Percentiles rank a stretch among this genome's conserved stretches.
Conservation (phyloP, 2,797 vertebrate genomes). For the Zalophus californianus region DNA sequence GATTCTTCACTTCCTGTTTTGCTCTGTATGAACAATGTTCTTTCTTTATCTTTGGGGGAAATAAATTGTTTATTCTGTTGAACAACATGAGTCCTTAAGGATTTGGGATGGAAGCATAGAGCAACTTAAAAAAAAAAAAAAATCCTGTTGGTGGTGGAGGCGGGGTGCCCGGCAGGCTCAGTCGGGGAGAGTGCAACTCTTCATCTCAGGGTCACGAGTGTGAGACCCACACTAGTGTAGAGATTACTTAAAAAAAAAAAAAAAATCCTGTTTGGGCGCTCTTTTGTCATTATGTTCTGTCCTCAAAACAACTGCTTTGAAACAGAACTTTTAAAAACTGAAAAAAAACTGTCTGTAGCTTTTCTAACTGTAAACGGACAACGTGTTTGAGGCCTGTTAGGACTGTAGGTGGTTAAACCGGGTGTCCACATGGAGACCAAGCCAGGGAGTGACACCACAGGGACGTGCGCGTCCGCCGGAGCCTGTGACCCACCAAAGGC, state of each 20-base stretch:
- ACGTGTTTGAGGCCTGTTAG: not conserved
- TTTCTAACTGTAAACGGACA: not conserved
- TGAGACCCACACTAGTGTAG: not conserved
- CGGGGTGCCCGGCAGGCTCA: not conserved
- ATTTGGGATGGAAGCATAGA: not conserved
- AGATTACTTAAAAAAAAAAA: not conserved
- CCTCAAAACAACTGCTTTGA: not conserved
- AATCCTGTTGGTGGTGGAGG: not conserved
- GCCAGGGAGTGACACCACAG: rapidly evolving
- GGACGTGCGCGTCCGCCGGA: rapidly evolving
- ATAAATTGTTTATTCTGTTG: not conserved
- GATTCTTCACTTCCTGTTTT: not conserved
- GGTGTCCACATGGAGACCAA: not conserved
- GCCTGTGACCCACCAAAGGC: rapidly evolving
- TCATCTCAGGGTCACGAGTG: not conserved
- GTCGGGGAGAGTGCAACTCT: not conserved
- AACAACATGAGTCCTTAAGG: not conserved
- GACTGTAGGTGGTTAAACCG: not conserved
- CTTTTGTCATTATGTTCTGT: not conserved
- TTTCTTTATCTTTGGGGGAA: not conserved
- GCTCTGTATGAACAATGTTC: not conserved
- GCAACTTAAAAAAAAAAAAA: not conserved
- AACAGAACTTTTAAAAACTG: not conserved
- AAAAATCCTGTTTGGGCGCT: not conserved
- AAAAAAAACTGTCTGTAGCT: not conserved